Conservation (phyloP, 2,113 vertebrate species). For the Formicarius rufipectus region DNA sequence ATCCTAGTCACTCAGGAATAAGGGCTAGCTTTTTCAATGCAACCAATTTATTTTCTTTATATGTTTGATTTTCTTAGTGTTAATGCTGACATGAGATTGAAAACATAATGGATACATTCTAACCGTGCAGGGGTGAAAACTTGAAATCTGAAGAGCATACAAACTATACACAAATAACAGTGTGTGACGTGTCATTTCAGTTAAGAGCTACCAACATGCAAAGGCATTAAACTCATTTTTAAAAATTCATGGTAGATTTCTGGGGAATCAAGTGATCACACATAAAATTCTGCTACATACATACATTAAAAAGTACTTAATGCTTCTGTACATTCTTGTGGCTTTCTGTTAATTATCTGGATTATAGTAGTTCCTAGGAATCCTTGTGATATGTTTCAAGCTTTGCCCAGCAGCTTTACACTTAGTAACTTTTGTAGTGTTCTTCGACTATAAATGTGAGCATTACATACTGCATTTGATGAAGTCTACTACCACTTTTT, state of each 20-base stretch:
- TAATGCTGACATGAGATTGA: background rate
- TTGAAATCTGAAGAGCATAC: background rate
- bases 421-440: background rate
- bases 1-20: background rate
- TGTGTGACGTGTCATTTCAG: background rate
- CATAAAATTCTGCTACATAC: background rate
- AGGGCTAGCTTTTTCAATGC: background rate
- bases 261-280: background rate
- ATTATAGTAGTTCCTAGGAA: background rate
- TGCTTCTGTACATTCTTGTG: background rate
- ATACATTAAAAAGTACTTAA: background rate
- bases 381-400: background rate
- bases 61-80: background rate
- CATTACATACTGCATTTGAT: background rate
- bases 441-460: background rate
- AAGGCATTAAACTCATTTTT: background rate
- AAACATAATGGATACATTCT: background rate
- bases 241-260: background rate
- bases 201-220: background rate
- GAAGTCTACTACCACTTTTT: background rate
- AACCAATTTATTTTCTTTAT: background rate
- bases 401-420: background rate
- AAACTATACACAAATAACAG: background rate
- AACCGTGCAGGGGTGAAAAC: rapidly evolving
- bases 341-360: background rate